Conservation (phyloP, 1,140 invertebrate species). For the Wiebesia pumilae region DNA sequence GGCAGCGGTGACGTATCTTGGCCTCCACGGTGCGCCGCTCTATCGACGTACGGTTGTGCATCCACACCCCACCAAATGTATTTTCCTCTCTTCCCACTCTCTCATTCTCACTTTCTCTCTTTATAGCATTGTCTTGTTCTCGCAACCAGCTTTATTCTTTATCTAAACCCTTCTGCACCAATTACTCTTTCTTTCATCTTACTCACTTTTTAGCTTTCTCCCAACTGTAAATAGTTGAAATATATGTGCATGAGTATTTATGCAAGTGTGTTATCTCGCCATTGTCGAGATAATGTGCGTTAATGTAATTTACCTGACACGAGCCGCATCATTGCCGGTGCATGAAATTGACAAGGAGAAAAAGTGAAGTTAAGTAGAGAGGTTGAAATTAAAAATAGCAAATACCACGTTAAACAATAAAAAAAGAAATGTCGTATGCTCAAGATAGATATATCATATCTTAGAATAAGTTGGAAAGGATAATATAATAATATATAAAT, state of each 20-base stretch:
- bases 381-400: no score
- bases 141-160: neutral
- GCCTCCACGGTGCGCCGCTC: conserved; percentile 75
- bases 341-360: no score
- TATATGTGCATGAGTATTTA: no score
- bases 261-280: neutral
- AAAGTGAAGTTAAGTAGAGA: no score
- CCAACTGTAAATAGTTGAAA: no score
- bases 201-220: neutral
- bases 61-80: conserved; percentile 55
- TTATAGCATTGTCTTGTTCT: conserved; percentile 50
- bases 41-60: conserved; percentile 71
- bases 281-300: conserved; percentile 7
- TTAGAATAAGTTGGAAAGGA: no score
- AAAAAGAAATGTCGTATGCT: no score
- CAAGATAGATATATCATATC: no score
- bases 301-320: no score
- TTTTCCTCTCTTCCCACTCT: conserved; percentile 55
- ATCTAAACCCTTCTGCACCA: neutral
- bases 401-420: no score
- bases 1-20: conserved; percentile 75
- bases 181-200: neutral
- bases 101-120: conserved; percentile 52
- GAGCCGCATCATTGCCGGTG: no score
- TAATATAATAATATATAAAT: no score